These are phyloP conservation scores for Hartigia nigra DNA, from an alignment of 2,888 invertebrate genomes.

Conservation along the genomic window DNA sequence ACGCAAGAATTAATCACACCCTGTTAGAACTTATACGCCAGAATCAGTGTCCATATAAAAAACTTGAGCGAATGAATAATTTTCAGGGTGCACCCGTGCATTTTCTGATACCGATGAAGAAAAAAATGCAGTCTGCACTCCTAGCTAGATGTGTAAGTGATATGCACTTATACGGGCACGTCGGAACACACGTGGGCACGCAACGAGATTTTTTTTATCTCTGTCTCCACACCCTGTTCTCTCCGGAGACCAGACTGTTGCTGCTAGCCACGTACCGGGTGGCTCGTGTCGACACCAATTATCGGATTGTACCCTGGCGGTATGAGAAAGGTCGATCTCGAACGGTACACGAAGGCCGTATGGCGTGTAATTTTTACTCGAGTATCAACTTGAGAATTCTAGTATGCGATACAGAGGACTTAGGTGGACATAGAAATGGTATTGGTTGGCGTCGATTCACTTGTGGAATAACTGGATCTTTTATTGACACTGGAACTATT, in stretches of 20 bases:
- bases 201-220: slow-evolving; percentile 24
- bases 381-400: not conserved
- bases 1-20: not conserved
- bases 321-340: slow-evolving; percentile 16
- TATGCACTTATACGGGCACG: slow-evolving; percentile 46
- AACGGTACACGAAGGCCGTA: slow-evolving; percentile 21
- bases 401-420: not conserved
- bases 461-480: not conserved
- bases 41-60: not conserved
- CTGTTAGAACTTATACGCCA: not conserved
- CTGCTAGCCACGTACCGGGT: slow-evolving; percentile 38
- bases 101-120: slow-evolving; percentile 4
- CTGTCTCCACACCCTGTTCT: slow-evolving; percentile 29
- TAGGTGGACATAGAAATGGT: not conserved
- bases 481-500: not conserved
- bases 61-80: slow-evolving; percentile 5
- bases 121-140: slow-evolving; percentile 22
- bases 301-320: not conserved
- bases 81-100: slow-evolving; percentile 9
- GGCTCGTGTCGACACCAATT: slow-evolving; percentile 15
- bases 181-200: slow-evolving; percentile 33
- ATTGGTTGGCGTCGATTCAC: not conserved
- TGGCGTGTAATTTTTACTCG: slow-evolving; percentile 11
- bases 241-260: slow-evolving; percentile 26
- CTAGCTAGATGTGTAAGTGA: slow-evolving; percentile 25